phyloP scores from a whole-genome alignment of 2,888 invertebrate genomes.

The Drosophila anomelani region DNA sequence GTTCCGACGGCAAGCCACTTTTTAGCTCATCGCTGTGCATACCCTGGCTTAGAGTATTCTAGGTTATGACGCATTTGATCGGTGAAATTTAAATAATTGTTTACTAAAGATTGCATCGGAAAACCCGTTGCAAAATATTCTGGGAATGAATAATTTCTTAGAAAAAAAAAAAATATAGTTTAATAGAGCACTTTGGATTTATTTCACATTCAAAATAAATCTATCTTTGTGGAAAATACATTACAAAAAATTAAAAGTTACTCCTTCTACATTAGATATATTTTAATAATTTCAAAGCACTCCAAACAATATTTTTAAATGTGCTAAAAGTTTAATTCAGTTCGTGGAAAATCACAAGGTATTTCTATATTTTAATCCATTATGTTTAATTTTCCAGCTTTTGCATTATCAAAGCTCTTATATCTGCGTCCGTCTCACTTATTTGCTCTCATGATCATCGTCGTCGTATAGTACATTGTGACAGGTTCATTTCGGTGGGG shows the following conservation, averaged over 20 bases:
- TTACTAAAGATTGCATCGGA: not conserved
- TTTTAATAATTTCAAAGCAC: too few relatives aligned
- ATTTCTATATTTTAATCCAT: not conserved
- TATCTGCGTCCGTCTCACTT: slow-evolving; percentile 13
- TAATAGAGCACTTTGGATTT: too few relatives aligned
- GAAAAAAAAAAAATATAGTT: too few relatives aligned
- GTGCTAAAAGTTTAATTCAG: fast-evolving
- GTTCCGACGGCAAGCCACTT: slow-evolving; percentile 27
- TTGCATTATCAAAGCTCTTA: slow-evolving; percentile 57
- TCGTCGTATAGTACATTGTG: slow-evolving; percentile 36
- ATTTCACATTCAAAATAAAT: too few relatives aligned
- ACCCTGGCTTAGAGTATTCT: slow-evolving; percentile 13
- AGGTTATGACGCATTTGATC: not conserved
- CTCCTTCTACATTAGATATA: too few relatives aligned
- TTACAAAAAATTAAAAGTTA: too few relatives aligned
- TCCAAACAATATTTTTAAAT: not conserved
- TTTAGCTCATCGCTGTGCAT: slow-evolving; percentile 34
- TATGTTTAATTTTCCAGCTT: slow-evolving; percentile 5
- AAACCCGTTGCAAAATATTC: not conserved
- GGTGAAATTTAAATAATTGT: not conserved
- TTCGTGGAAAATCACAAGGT: not conserved
- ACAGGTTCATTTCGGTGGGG: slow-evolving; percentile 49
- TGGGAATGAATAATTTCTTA: not conserved
- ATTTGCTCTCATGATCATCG: slow-evolving; percentile 5
- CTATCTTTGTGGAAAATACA: too few relatives aligned